phyloP scores from a whole-genome alignment of 1,140 invertebrate genomes.

The Mercenaria mercenaria region DNA sequence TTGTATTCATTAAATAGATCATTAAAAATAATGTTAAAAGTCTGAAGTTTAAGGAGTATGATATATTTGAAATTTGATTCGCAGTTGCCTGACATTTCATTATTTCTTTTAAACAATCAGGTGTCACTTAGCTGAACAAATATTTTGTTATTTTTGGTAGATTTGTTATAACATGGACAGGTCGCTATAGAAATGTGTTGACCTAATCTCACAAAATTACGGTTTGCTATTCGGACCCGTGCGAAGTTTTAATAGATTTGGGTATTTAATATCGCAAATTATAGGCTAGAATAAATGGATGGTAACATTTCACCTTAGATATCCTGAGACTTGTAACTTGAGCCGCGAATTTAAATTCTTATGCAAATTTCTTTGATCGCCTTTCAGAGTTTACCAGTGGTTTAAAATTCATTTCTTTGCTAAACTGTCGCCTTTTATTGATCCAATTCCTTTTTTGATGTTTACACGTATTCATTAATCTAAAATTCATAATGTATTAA shows the following conservation, averaged over 20 bases:
- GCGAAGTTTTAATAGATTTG: conserved; percentile 64
- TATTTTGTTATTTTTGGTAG: conserved; percentile 37
- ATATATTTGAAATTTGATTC: conserved; percentile 48
- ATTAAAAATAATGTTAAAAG: neutral
- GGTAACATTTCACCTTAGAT: conserved; percentile 60
- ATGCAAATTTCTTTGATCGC: conserved; percentile 54
- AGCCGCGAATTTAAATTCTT: conserved; percentile 43
- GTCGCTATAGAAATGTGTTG: conserved; percentile 35
- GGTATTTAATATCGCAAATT: conserved; percentile 65
- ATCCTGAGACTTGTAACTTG: conserved; percentile 18
- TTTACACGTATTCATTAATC: neutral
- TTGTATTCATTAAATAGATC: neutral
- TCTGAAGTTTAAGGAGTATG: conserved; percentile 2
- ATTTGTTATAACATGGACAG: neutral
- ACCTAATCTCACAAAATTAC: conserved; percentile 33
- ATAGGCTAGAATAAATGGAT: conserved; percentile 63
- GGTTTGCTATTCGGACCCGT: conserved; percentile 44
- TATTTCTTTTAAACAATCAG: conserved; percentile 45
- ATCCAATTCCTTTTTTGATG: neutral
- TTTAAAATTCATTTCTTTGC: conserved; percentile 13
- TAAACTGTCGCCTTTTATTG: neutral
- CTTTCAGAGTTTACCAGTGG: neutral
- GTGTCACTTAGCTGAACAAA: conserved; percentile 46
- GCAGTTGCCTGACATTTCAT: conserved; percentile 36
- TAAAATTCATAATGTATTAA: too few relatives aligned